Conservation (phyloP, 2,113 vertebrate genomes). For the Psittacula cyanocephala region DNA sequence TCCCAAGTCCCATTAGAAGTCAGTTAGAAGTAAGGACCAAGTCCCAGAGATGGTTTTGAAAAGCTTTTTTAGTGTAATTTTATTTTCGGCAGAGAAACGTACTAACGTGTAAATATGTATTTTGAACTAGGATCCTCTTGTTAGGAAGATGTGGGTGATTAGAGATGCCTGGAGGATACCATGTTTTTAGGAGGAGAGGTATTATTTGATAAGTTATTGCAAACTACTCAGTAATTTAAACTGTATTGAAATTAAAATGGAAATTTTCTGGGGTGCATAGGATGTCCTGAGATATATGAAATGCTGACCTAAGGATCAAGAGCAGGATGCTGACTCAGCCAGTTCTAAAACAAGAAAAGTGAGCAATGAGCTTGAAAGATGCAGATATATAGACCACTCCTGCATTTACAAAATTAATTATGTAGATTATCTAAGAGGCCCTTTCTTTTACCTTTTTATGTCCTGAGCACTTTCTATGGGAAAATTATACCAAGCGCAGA, state of each 20-base stretch:
- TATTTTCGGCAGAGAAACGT: background rate
- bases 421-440: background rate
- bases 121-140: accelerated
- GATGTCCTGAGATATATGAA: background rate
- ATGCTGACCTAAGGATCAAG: background rate
- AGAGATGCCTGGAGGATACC: background rate
- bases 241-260: background rate
- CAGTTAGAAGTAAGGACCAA: background rate
- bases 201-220: background rate
- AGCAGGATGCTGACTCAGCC: background rate
- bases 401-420: background rate
- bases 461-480: background rate
- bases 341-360: background rate
- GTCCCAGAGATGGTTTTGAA: background rate
- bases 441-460: background rate
- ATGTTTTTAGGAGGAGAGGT: background rate
- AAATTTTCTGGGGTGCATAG: background rate
- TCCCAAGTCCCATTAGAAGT: background rate
- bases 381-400: background rate
- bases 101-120: background rate
- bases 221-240: background rate
- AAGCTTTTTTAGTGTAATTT: background rate
- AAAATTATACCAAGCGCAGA: background rate
- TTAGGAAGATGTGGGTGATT: background rate
- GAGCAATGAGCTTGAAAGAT: background rate